These are phyloP conservation scores for Spea hammondii DNA, from an alignment of 2,797 vertebrate genomes.

Conservation along the genomic window DNA sequence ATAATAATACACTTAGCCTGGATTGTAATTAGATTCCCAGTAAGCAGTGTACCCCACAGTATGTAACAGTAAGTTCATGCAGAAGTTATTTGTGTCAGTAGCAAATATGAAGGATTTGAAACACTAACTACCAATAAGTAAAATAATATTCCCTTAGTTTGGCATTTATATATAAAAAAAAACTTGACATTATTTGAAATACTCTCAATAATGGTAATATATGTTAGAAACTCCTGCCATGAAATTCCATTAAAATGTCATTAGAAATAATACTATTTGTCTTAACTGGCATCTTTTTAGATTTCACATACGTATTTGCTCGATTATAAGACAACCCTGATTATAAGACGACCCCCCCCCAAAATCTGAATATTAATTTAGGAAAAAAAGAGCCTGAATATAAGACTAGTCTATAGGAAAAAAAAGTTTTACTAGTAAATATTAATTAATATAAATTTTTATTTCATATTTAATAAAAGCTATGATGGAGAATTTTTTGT, in stretches of 20 bases:
- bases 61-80: background rate
- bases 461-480: too few species aligned
- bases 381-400: too few species aligned
- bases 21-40: background rate
- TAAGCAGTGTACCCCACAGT: background rate
- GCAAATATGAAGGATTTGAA: background rate
- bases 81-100: background rate
- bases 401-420: too few species aligned
- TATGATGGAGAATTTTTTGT: too few species aligned
- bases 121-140: background rate
- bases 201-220: background rate
- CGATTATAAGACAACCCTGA: too few species aligned
- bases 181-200: constrained; percentile 3
- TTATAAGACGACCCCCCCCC: too few species aligned
- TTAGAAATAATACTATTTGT: constrained; percentile 18
- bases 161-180: background rate
- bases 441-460: too few species aligned
- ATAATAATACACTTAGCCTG: background rate
- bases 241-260: constrained; percentile 21
- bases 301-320: too few species aligned
- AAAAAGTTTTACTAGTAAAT: too few species aligned
- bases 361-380: too few species aligned
- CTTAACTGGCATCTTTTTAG: background rate
- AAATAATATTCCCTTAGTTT: background rate
- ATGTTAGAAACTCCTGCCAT: constrained; percentile 7